Conservation (phyloP, 2,113 vertebrate species). For the Pterophyllum scalare region DNA sequence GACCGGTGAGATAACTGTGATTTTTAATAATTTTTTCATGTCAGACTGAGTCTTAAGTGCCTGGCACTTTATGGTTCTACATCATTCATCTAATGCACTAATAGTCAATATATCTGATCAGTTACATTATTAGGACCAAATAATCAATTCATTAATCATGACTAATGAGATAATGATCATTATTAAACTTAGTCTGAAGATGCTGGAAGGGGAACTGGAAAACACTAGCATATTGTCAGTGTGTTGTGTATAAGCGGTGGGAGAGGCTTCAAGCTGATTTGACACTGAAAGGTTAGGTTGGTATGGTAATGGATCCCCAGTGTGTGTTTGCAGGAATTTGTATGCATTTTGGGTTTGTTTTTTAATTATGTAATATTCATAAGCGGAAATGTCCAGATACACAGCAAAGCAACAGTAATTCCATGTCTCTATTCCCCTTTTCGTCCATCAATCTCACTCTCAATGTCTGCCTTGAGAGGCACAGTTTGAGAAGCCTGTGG, state of each 20-base stretch:
- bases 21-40: not conserved
- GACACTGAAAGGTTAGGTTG: too few relatives aligned
- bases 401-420: slow-evolving; percentile 5
- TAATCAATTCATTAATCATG: not conserved
- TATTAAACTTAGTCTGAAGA: not conserved
- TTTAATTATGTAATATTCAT: not conserved
- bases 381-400: not conserved
- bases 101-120: not conserved
- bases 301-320: too few relatives aligned
- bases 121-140: not conserved
- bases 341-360: not conserved
- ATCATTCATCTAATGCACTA: not conserved
- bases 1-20: not conserved
- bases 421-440: slow-evolving; percentile 12
- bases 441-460: slow-evolving; percentile 29
- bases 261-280: not conserved
- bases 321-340: too few relatives aligned
- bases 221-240: not conserved
- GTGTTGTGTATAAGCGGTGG: not conserved
- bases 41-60: too few relatives aligned
- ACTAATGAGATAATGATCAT: not conserved
- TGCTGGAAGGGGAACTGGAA: too few relatives aligned
- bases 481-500: slow-evolving; percentile 26
- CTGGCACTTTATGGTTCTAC: too few relatives aligned
- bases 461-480: slow-evolving; percentile 18